Conservation (phyloP, 1,140 invertebrate genomes). For the Sinella curviseta region DNA sequence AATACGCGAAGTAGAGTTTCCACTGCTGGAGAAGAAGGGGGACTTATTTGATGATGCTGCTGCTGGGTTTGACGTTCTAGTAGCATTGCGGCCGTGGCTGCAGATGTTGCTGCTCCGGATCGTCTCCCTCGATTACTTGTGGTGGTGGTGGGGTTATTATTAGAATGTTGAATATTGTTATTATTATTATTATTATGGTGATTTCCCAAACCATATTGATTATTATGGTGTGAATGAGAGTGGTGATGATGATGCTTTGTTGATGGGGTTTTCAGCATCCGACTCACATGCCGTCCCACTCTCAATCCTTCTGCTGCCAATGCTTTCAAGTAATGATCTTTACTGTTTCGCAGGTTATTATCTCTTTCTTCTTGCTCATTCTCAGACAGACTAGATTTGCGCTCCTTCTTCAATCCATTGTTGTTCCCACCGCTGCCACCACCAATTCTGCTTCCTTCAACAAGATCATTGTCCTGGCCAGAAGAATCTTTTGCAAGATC, state of each 20-base stretch:
- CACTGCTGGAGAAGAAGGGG: conserved; percentile 52
- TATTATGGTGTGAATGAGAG: not conserved
- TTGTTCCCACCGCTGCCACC: not conserved
- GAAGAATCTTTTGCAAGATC: not conserved
- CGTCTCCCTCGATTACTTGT: conserved; percentile 4
- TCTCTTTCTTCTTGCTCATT: conserved; percentile 24
- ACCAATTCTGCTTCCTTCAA: not conserved
- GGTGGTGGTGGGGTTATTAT: not conserved
- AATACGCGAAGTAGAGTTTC: conserved; percentile 79
- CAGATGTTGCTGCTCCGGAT: not conserved
- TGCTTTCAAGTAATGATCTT: conserved; percentile 44
- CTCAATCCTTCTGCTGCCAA: conserved; percentile 44
- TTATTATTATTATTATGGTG: conserved; percentile 16
- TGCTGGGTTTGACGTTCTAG: conserved; percentile 29
- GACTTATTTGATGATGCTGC: conserved; percentile 24
- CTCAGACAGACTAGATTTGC: not conserved
- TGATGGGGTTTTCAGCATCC: conserved; percentile 35
- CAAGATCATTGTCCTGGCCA: not conserved
- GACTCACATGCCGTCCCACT: conserved; percentile 43
- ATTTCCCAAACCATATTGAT: not conserved
- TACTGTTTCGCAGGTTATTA: conserved; percentile 6
- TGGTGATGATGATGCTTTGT: not conserved
- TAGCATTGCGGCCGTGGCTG: conserved; percentile 28
- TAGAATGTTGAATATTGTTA: conserved; percentile 15
- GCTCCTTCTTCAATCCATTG: not conserved